Evolutionary conservation across 2,797 vertebrate species (phyloP).

Genomic region (Lagorchestes hirsutus): DNA sequence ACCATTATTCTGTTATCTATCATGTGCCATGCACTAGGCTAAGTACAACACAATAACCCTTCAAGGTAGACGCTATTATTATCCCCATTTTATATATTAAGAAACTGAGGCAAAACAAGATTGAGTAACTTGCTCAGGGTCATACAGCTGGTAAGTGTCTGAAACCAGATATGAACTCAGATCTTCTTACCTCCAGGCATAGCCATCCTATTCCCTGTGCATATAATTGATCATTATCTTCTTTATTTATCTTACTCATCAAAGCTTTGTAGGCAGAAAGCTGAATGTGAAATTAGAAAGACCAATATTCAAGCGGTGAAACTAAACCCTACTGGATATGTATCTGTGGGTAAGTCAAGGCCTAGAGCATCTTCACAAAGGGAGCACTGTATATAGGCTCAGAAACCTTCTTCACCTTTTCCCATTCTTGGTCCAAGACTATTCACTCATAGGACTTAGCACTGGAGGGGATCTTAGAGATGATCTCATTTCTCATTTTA

Average conservation of each 20-base stretch:
- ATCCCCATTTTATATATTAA: not conserved
- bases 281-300: not conserved
- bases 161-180: not conserved
- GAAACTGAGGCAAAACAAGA: not conserved
- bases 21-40: not conserved
- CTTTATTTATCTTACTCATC: not conserved
- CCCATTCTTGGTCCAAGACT: not conserved
- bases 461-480: not conserved
- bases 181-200: not conserved
- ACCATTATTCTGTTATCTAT: not conserved
- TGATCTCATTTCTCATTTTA: not conserved
- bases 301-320: not conserved
- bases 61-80: not conserved
- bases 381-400: too few species aligned
- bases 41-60: not conserved
- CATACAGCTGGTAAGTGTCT: not conserved
- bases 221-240: not conserved
- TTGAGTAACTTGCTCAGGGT: not conserved
- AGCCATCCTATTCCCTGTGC: not conserved
- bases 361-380: too few species aligned
- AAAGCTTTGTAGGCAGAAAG: not conserved
- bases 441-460: not conserved
- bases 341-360: too few species aligned
- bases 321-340: too few species aligned
- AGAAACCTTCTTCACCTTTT: not conserved